Evolutionary conservation across 35 echinoderm and acorn worm genomes (phyloP).

Genomic region (Ophioderma brevispina): DNA sequence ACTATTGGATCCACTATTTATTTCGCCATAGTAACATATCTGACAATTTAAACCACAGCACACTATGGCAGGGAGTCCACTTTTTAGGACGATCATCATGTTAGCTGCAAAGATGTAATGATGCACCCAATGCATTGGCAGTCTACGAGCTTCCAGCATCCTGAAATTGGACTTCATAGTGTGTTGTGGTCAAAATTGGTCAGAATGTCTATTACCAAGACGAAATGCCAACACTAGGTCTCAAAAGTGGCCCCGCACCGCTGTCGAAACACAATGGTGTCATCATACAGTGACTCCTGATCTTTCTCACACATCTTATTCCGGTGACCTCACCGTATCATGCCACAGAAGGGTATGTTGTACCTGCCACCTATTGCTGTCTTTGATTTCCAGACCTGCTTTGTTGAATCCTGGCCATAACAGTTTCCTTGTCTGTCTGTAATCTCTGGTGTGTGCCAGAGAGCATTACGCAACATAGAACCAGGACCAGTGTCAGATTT

Average conservation of each 20-base stretch:
- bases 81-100: no score
- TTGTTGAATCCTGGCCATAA: conserved; percentile 78
- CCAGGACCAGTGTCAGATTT: conserved; percentile 92
- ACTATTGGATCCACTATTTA: no score
- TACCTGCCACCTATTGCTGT: conserved; percentile 82
- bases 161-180: neutral
- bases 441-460: conserved; percentile 91
- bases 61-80: no score
- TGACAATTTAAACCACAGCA: no score
- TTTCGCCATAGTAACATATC: no score
- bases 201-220: neutral
- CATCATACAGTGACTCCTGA: no score
- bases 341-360: conserved; percentile 78
- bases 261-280: conserved; percentile 4
- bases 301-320: no score
- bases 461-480: conserved; percentile 86
- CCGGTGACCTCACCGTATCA: conserved; percentile 70
- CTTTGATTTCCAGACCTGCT: conserved; percentile 86
- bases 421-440: conserved; percentile 77
- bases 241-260: conserved; percentile 70
- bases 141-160: neutral
- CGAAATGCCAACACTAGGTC: conserved; percentile 74
- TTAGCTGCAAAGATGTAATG: neutral
- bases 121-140: neutral
- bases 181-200: neutral